phyloP scores from a whole-genome alignment of 2,797 vertebrate species.

The Jordanella pulchra region DNA sequence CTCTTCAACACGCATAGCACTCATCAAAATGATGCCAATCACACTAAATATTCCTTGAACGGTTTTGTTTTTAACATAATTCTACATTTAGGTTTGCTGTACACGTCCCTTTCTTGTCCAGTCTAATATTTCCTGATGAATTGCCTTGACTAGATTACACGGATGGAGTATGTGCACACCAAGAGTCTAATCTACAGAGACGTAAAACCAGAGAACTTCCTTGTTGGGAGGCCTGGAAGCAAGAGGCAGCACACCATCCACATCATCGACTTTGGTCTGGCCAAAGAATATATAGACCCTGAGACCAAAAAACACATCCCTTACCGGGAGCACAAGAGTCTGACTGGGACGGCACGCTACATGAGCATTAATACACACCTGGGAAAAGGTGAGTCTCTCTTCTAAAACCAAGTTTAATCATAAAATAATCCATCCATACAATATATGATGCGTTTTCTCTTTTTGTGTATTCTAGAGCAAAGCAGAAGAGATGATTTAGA shows the following conservation, averaged over 20 bases:
- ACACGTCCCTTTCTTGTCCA: no score
- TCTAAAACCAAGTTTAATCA: background rate
- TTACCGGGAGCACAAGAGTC: slow-evolving; percentile 98
- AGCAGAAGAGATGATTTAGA: slow-evolving; percentile 97
- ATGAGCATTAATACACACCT: slow-evolving; percentile 99
- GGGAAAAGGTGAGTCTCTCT: slow-evolving; percentile 86
- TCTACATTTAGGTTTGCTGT: background rate
- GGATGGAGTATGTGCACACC: slow-evolving; percentile 98
- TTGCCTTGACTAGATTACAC: slow-evolving; percentile 84
- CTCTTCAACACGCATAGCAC: background rate
- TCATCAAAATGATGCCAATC: background rate
- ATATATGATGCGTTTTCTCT: background rate
- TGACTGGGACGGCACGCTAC: slow-evolving; percentile 97
- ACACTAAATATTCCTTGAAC: background rate
- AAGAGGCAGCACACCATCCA: slow-evolving; percentile 97
- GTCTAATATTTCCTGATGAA: background rate
- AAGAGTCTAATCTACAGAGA: slow-evolving; percentile 98
- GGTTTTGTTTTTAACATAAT: background rate
- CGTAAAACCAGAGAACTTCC: slow-evolving; percentile 98
- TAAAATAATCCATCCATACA: background rate
- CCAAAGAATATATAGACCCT: slow-evolving; percentile 99
- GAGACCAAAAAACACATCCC: slow-evolving; percentile 99
- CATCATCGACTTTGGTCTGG: slow-evolving; percentile 99
- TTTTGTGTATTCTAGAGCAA: slow-evolving; percentile 85
- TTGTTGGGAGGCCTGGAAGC: slow-evolving; percentile 94